Evolutionary conservation across 2,888 invertebrate species (phyloP).

Genomic region (Lasioglossum villosulum): DNA sequence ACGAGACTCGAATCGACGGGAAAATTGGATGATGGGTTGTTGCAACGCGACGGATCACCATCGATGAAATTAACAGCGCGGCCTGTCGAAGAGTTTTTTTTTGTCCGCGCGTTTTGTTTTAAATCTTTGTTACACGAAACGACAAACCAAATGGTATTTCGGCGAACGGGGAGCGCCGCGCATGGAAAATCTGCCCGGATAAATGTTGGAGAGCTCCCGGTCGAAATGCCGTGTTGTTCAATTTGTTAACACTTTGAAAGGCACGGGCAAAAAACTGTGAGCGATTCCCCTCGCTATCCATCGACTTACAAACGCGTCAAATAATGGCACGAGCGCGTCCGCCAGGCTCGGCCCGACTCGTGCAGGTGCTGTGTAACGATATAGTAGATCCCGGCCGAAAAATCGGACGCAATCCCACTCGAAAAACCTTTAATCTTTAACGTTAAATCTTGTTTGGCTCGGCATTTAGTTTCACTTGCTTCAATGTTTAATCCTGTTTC

Average conservation of each 20-base stretch:
- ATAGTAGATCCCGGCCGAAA: constrained; percentile 14
- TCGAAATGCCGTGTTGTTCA: constrained; percentile 39
- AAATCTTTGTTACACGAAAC: not conserved
- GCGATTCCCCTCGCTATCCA: constrained; percentile 26
- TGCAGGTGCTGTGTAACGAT: not conserved
- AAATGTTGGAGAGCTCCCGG: not conserved
- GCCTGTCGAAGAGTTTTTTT: not conserved
- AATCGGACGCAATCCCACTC: constrained; percentile 25
- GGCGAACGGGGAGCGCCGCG: not conserved
- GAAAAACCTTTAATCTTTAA: constrained; percentile 48
- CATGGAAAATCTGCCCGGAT: not conserved
- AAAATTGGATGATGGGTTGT: not conserved
- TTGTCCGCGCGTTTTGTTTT: not conserved
- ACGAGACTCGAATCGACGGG: not conserved
- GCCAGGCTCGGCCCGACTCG: not conserved
- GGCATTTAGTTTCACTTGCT: constrained; percentile 28
- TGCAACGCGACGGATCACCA: not conserved
- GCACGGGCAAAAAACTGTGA: constrained; percentile 20
- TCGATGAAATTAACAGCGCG: not conserved
- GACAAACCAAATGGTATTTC: constrained; percentile 1
- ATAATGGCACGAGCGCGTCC: constrained; percentile 11
- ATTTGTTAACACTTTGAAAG: constrained; percentile 48
- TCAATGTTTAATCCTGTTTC: constrained; percentile 27
- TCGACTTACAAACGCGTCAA: constrained; percentile 39
- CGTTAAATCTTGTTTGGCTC: constrained; percentile 26